A percentile compares a stretch with the other conserved stretches of the same genome.
phyloP scores from a whole-genome alignment of 2,888 invertebrate species.

The Idaea aversata region DNA sequence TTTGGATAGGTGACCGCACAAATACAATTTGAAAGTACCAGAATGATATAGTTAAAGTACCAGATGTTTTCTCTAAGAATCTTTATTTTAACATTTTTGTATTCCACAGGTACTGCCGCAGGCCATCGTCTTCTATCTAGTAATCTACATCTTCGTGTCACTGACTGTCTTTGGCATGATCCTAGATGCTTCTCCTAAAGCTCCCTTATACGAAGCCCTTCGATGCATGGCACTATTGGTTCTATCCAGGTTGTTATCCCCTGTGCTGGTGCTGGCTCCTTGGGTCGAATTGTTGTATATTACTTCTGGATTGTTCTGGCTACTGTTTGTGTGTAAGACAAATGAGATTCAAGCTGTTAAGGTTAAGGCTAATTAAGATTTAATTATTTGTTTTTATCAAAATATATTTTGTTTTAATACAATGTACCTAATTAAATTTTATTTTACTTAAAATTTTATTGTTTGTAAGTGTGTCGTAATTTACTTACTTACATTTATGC shows the following conservation, averaged over 20 bases:
- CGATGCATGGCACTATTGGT: slow-evolving; percentile 78
- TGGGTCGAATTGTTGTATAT: slow-evolving; percentile 69
- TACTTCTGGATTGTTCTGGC: slow-evolving; percentile 77
- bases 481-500: too few relatives aligned
- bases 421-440: too few relatives aligned
- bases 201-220: slow-evolving; percentile 78
- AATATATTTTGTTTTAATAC: background rate
- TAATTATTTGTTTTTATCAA: slow-evolving; percentile 5
- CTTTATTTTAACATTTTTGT: background rate
- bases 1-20: too few relatives aligned
- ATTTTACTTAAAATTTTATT: too few relatives aligned
- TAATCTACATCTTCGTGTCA: slow-evolving; percentile 81
- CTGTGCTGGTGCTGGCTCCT: slow-evolving; percentile 45
- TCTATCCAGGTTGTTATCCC: slow-evolving; percentile 40
- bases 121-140: slow-evolving; percentile 67
- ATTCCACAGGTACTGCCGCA: slow-evolving; percentile 75
- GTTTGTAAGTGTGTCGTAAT: too few relatives aligned
- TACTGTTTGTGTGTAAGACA: slow-evolving; percentile 69
- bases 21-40: too few relatives aligned
- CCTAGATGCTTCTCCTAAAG: slow-evolving; percentile 81
- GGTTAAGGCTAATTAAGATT: slow-evolving; percentile 14
- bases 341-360: slow-evolving; percentile 62
- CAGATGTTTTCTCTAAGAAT: background rate
- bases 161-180: slow-evolving; percentile 84
- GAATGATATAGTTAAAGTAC: too few relatives aligned